Percentiles rank a stretch among this genome's conserved stretches.
Evolutionary conservation across 2,797 vertebrate genomes (phyloP).

Genomic region (Enoplosus armatus): DNA sequence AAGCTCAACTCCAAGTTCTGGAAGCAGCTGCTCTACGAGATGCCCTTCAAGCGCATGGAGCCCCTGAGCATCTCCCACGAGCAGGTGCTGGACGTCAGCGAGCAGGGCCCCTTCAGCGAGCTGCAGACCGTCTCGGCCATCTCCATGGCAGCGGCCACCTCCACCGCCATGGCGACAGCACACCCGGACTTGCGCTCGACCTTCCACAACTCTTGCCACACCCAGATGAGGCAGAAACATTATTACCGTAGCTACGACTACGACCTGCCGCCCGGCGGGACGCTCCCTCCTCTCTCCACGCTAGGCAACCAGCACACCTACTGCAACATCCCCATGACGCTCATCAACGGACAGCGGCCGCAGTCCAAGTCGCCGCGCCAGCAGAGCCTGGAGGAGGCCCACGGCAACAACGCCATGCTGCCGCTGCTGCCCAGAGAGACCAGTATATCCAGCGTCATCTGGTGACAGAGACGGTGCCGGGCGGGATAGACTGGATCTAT

Average conservation of each 20-base stretch:
- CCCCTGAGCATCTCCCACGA: slow-evolving; percentile 92
- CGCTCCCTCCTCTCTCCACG: slow-evolving; percentile 92
- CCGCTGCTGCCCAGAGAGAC: slow-evolving; percentile 97
- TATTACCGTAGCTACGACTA: slow-evolving; percentile 98
- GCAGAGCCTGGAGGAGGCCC: slow-evolving; percentile 95
- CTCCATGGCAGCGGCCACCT: slow-evolving; percentile 97
- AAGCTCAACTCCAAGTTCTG: slow-evolving; percentile 98
- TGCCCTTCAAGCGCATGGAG: slow-evolving; percentile 98
- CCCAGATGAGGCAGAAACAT: slow-evolving; percentile 96
- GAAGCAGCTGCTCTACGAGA: slow-evolving; percentile 99
- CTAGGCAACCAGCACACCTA: slow-evolving; percentile 99
- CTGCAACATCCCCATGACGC: slow-evolving; percentile 99
- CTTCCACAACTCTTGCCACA: slow-evolving; percentile 96
- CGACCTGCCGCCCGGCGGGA: slow-evolving; percentile 91
- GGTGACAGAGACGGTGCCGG: slow-evolving; percentile 81
- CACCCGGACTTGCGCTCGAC: slow-evolving; percentile 96
- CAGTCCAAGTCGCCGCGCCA: slow-evolving; percentile 91
- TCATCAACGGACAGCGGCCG: slow-evolving; percentile 97
- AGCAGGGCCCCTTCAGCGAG: slow-evolving; percentile 97
- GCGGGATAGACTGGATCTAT: slow-evolving; percentile 25
- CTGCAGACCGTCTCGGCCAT: slow-evolving; percentile 98
- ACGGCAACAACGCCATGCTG: slow-evolving; percentile 97
- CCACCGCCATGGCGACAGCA: slow-evolving; percentile 95
- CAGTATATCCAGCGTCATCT: slow-evolving; percentile 99
- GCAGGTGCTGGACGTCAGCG: slow-evolving; percentile 96